phyloP scores from a whole-genome alignment of 2,888 invertebrate genomes.

The Standfussiana lucernea region DNA sequence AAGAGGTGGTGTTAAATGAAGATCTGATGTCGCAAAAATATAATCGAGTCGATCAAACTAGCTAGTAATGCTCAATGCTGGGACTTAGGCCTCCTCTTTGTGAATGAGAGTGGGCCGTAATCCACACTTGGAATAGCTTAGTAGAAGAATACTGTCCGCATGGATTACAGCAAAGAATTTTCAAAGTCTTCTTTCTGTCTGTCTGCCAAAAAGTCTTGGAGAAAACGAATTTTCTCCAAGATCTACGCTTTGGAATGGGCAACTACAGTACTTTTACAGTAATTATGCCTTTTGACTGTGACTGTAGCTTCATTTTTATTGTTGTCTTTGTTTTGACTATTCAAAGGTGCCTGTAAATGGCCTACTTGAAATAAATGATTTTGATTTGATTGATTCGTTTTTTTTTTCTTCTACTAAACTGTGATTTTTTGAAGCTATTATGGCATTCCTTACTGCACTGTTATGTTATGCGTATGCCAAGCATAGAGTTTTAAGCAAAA shows the following conservation, averaged over 20 bases:
- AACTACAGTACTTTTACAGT: too few species aligned
- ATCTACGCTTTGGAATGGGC: too few species aligned
- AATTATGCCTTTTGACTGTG: too few species aligned
- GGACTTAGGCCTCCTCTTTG: neutral
- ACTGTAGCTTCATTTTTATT: too few species aligned
- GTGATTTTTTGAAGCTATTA: neutral
- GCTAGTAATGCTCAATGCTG: neutral
- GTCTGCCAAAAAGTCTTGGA: neutral
- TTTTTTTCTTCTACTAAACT: neutral
- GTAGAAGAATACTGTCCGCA: neutral
- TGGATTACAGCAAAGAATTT: neutral
- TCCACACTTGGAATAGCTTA: neutral
- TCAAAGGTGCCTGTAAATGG: too few species aligned
- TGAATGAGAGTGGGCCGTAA: neutral
- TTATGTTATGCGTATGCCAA: neutral
- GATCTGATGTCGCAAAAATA: constrained; percentile 11
- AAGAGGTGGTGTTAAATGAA: neutral
- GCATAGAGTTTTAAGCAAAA: neutral
- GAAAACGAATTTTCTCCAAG: too few species aligned
- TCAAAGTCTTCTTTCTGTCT: neutral
- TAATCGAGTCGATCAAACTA: neutral
- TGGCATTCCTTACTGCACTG: neutral
- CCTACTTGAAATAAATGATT: too few species aligned
- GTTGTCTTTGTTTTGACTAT: too few species aligned
- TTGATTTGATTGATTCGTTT: too few species aligned